phyloP scores from a whole-genome alignment of 2,888 invertebrate genomes.

The Zeuzera pyrina region DNA sequence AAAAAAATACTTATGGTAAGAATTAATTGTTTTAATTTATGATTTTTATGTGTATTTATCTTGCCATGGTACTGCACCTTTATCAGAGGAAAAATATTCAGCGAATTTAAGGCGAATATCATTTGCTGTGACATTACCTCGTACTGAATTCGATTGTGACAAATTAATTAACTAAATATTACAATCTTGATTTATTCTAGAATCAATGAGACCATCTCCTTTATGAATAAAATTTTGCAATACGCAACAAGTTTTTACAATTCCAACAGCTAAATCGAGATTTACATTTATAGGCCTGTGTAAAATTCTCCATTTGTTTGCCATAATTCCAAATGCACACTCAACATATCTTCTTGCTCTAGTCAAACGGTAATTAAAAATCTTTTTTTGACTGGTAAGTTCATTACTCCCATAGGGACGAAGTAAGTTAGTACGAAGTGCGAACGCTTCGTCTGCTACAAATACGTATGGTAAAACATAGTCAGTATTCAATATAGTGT shows the following conservation, averaged over 20 bases:
- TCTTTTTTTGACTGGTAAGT: slow-evolving; percentile 7
- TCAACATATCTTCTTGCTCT: slow-evolving; percentile 12
- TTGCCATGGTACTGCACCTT: slow-evolving; percentile 5
- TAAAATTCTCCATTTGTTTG: slow-evolving; percentile 12
- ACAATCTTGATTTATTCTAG: no score
- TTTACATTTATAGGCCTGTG: slow-evolving; percentile 10
- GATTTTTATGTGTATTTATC: slow-evolving; percentile 3
- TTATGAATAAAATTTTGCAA: slow-evolving; percentile 9
- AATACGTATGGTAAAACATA: slow-evolving; percentile 1
- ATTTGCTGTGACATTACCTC: slow-evolving; percentile 1
- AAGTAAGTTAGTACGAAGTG: slow-evolving; percentile 3
- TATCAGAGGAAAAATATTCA: slow-evolving; percentile 6
- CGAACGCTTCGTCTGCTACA: background rate
- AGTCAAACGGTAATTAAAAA: slow-evolving; percentile 12
- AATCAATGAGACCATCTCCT: no score
- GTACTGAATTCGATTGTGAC: slow-evolving; percentile 4
- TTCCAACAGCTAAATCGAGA: slow-evolving; percentile 5
- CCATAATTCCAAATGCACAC: slow-evolving; percentile 12
- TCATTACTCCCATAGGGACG: slow-evolving; percentile 12
- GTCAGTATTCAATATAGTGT: background rate
- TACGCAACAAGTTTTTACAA: slow-evolving; percentile 8
- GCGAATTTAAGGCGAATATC: slow-evolving; percentile 8
- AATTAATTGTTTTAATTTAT: slow-evolving; percentile 1
- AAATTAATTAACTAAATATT: background rate
- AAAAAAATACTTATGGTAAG: slow-evolving; percentile 2